Evolutionary conservation across 2,888 invertebrate species (phyloP).

Genomic region (Copidosoma aretas): DNA sequence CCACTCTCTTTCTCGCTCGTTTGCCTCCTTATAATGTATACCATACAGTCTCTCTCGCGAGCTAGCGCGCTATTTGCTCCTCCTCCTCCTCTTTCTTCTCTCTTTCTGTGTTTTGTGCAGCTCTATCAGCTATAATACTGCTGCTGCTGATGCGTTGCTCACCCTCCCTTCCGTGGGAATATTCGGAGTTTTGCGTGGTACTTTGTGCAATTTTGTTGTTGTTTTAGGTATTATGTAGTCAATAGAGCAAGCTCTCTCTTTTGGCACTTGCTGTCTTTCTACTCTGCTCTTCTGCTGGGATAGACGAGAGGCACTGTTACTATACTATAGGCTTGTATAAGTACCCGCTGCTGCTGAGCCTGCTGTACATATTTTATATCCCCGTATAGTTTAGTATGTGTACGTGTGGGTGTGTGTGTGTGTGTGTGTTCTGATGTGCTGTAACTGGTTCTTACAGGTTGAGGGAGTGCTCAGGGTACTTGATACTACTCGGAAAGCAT

Average conservation of each 20-base stretch:
- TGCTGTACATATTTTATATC: not conserved
- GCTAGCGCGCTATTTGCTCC: not conserved
- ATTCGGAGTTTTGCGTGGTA: no score
- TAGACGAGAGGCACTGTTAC: no score
- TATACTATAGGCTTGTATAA: no score
- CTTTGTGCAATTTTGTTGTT: no score
- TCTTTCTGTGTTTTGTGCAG: not conserved
- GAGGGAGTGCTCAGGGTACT: no score
- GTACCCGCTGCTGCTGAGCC: no score
- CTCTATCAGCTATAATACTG: not conserved
- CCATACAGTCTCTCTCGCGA: slow-evolving; percentile 26
- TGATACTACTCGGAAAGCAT: not conserved
- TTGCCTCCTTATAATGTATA: slow-evolving; percentile 8
- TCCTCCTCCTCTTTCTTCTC: not conserved
- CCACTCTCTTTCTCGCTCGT: slow-evolving; percentile 16
- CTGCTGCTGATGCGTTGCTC: not conserved
- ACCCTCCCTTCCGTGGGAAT: no score
- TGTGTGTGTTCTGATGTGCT: not conserved
- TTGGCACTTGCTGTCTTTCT: no score
- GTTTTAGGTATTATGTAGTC: no score
- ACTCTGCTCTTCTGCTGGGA: no score
- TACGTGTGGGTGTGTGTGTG: slow-evolving; percentile 7
- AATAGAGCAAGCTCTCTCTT: no score
- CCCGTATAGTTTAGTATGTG: not conserved
- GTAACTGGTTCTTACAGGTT: no score